phyloP scores from a whole-genome alignment of 2,888 invertebrate genomes.

The Gasteruption jaculator region DNA sequence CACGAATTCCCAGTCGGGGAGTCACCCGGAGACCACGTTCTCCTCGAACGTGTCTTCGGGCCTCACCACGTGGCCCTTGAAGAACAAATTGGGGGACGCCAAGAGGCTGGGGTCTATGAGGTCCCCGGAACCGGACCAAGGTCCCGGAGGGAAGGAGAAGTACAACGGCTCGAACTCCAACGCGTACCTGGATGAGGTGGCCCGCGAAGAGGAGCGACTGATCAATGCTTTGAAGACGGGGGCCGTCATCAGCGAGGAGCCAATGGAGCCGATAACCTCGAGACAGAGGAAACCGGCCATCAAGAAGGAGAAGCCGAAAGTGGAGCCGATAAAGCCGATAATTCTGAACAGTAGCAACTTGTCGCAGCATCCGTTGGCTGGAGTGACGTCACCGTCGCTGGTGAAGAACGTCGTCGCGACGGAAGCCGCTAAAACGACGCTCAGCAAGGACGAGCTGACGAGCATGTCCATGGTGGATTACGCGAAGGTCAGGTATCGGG shows the following conservation, averaged over 20 bases:
- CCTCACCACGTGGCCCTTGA: slow-evolving; percentile 60
- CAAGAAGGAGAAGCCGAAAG: slow-evolving; percentile 42
- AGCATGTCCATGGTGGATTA: slow-evolving; percentile 61
- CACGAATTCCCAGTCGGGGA: slow-evolving; percentile 15
- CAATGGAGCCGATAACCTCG: slow-evolving; percentile 21
- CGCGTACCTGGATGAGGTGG: slow-evolving; percentile 64
- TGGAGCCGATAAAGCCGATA: slow-evolving; percentile 40
- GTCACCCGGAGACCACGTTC: slow-evolving; percentile 20
- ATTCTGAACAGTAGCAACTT: slow-evolving; percentile 21
- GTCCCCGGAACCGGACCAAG: slow-evolving; percentile 12
- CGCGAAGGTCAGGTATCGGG: slow-evolving; percentile 63
- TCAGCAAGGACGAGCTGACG: slow-evolving; percentile 40
- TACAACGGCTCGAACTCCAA: slow-evolving; percentile 27
- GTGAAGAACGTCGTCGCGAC: slow-evolving; percentile 23
- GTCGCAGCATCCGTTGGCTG: slow-evolving; percentile 14
- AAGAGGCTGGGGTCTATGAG: slow-evolving; percentile 26
- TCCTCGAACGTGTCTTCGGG: slow-evolving; percentile 37
- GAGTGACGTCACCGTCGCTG: slow-evolving; percentile 23
- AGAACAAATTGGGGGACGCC: slow-evolving; percentile 56
- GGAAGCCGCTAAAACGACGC: slow-evolving; percentile 23
- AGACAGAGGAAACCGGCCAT: slow-evolving; percentile 44
- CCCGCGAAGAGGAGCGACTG: slow-evolving; percentile 75
- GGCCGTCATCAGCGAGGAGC: slow-evolving; percentile 57
- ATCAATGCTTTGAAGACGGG: slow-evolving; percentile 77
- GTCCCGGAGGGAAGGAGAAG: slow-evolving; percentile 27